Conservation (phyloP, 2,113 vertebrate genomes). For the Alligator sinensis region DNA sequence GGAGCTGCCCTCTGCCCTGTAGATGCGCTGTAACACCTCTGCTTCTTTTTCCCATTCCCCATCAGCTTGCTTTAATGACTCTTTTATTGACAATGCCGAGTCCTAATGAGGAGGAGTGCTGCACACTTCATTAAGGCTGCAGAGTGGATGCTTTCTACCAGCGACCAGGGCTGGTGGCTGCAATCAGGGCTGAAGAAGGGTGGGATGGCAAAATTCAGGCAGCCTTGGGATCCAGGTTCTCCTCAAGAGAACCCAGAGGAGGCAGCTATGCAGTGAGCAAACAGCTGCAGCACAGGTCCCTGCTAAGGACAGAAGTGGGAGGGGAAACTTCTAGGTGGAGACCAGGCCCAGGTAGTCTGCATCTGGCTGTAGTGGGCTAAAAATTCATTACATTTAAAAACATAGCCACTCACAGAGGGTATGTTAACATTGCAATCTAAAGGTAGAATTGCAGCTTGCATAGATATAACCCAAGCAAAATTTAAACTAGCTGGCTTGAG, state of each 20-base stretch:
- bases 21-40: conserved; percentile 55
- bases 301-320: not conserved
- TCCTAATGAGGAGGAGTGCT: conserved; percentile 81
- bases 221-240: not conserved
- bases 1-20: conserved; percentile 73
- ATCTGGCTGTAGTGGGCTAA: not conserved
- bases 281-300: not conserved
- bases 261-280: not conserved
- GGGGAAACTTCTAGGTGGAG: not conserved
- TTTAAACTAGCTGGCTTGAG: too few species aligned
- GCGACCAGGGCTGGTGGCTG: not conserved
- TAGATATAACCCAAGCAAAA: too few species aligned
- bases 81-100: conserved; percentile 78
- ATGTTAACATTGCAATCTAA: too few species aligned
- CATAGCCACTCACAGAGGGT: not conserved
- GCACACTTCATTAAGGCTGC: conserved; percentile 79
- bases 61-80: conserved; percentile 82
- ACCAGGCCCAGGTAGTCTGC: not conserved
- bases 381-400: not conserved
- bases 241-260: not conserved
- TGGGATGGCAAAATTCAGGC: not conserved
- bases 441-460: too few species aligned
- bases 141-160: conserved; percentile 42
- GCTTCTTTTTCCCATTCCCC: conserved; percentile 73
- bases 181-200: not conserved